Percentiles rank a stretch among this genome's conserved stretches.
Conservation (phyloP, 2,888 invertebrate genomes). For the Limenitis camilla region DNA sequence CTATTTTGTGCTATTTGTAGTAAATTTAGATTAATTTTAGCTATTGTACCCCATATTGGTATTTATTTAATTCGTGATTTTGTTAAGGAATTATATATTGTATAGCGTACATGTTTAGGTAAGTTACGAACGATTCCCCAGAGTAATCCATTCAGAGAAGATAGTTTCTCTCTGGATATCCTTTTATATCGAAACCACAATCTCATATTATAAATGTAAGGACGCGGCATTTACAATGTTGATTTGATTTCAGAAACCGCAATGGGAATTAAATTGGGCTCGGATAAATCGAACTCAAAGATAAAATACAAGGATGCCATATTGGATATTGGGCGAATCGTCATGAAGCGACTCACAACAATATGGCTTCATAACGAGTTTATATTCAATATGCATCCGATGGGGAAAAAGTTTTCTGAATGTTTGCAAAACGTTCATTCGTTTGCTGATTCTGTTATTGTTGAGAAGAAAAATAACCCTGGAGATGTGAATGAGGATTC, state of each 20-base stretch:
- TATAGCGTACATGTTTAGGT: too few relatives aligned
- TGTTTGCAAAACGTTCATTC: slow-evolving; percentile 63
- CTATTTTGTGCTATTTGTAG: too few relatives aligned
- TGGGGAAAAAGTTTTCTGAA: slow-evolving; percentile 50
- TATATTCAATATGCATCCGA: slow-evolving; percentile 51
- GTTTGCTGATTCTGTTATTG: slow-evolving; percentile 73
- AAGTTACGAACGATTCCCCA: too few relatives aligned
- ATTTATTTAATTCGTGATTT: too few relatives aligned
- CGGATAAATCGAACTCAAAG: slow-evolving; percentile 47
- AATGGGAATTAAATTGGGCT: slow-evolving; percentile 75
- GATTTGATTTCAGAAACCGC: slow-evolving; percentile 63
- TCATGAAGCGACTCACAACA: slow-evolving; percentile 41
- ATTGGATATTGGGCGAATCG: slow-evolving; percentile 43
- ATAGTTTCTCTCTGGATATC: too few relatives aligned
- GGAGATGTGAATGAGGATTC: slow-evolving; percentile 24
- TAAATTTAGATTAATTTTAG: too few relatives aligned
- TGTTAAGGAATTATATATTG: too few relatives aligned
- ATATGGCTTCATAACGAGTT: slow-evolving; percentile 75
- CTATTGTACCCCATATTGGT: too few relatives aligned
- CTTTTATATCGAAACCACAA: too few relatives aligned
- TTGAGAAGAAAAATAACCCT: slow-evolving; percentile 46
- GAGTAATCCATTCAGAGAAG: too few relatives aligned
- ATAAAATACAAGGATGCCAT: slow-evolving; percentile 69
- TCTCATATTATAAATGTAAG: too few relatives aligned
- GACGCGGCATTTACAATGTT: too few relatives aligned